phyloP scores from a whole-genome alignment of 2,113 vertebrate species.

The Myotis davidii region DNA sequence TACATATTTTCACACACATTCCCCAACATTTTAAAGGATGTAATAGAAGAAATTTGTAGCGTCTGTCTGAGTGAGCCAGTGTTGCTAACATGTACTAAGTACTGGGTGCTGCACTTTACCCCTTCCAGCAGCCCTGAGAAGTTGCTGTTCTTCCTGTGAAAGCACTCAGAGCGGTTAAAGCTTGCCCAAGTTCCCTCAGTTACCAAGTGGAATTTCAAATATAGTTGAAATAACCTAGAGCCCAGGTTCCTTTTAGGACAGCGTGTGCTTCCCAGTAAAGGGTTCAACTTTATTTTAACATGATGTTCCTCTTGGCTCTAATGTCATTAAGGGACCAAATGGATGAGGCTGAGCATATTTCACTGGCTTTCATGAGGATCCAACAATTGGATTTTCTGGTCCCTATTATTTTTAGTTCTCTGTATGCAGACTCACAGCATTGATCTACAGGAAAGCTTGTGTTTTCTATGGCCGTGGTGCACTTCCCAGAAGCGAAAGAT shows the following conservation, averaged over 20 bases:
- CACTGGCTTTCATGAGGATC: conserved; percentile 30
- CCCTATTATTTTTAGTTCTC: conserved; percentile 42
- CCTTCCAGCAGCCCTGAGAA: not conserved
- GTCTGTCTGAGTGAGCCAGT: not conserved
- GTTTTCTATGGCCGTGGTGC: conserved; percentile 56
- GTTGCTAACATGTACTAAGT: not conserved
- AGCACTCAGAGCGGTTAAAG: not conserved
- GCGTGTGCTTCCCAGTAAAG: conserved; percentile 40
- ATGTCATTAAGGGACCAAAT: conserved; percentile 56
- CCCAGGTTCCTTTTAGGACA: not conserved
- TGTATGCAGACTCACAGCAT: not conserved
- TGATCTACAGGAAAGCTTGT: conserved; percentile 64
- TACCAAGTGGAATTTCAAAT: not conserved
- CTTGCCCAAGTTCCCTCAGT: not conserved
- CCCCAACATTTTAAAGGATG: not conserved
- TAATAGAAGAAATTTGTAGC: not conserved
- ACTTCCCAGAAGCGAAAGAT: conserved; percentile 66
- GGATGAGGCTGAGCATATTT: conserved; percentile 45
- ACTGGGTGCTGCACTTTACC: not conserved
- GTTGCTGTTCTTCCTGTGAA: not conserved
- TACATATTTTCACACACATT: not conserved
- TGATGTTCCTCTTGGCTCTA: conserved; percentile 45
- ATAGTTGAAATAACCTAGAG: not conserved
- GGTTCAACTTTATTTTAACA: conserved; percentile 53
- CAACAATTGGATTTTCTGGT: conserved; percentile 65